Percentiles rank a stretch among this genome's conserved stretches.
Evolutionary conservation across 2,888 invertebrate species (phyloP).

Genomic region (Spatulosminthurus flaviceps): DNA sequence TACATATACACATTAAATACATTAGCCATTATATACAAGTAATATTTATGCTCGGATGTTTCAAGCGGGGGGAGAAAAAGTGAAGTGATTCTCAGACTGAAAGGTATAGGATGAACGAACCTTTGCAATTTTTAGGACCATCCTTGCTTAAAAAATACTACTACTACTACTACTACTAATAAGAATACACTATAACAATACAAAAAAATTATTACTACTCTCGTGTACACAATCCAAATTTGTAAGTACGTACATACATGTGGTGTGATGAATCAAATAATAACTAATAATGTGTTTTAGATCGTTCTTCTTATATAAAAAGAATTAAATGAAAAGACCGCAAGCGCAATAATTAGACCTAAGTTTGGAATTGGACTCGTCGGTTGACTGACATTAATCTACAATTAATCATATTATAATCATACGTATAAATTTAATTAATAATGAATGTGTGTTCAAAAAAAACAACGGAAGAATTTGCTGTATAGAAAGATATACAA

Average conservation of each 20-base stretch:
- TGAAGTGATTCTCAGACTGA: slow-evolving; percentile 38
- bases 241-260: neutral
- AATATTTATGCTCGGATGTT: neutral
- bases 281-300: slow-evolving; percentile 14
- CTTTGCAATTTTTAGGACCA: slow-evolving; percentile 18
- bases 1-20: too few relatives aligned
- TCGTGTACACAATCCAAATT: neutral
- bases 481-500: too few relatives aligned
- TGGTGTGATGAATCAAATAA: slow-evolving; percentile 20
- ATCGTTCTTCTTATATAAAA: slow-evolving; percentile 16
- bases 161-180: too few relatives aligned
- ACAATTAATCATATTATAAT: too few relatives aligned
- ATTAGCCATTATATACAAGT: too few relatives aligned
- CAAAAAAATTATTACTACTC: neutral
- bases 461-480: too few relatives aligned
- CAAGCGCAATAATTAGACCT: slow-evolving; percentile 44
- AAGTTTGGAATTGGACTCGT: slow-evolving; percentile 25
- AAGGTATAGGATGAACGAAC: slow-evolving; percentile 20
- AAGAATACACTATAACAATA: neutral
- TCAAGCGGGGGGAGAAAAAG: slow-evolving; percentile 19
- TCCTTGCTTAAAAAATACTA: slow-evolving; percentile 20
- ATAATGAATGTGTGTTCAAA: too few relatives aligned
- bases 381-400: slow-evolving; percentile 36
- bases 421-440: too few relatives aligned
- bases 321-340: slow-evolving; percentile 44